A percentile compares a stretch with the other conserved stretches of the same genome.
These are phyloP conservation scores for Thalpophila matura DNA, from an alignment of 2,888 invertebrate species.

Conservation along the genomic window DNA sequence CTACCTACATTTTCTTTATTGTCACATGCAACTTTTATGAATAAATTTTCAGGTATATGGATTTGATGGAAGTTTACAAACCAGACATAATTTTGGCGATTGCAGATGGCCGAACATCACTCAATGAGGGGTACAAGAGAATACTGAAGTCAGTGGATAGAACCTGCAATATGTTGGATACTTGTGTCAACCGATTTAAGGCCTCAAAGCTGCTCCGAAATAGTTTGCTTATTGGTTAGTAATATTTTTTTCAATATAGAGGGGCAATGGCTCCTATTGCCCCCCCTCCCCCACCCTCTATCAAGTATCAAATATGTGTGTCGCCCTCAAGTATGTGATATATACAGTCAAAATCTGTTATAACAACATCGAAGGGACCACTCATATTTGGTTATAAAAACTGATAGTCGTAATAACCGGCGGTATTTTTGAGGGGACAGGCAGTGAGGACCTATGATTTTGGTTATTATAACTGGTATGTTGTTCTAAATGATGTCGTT, in stretches of 20 bases:
- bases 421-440: too few relatives aligned
- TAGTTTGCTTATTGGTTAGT: slow-evolving; percentile 89
- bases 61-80: slow-evolving; percentile 93
- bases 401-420: too few relatives aligned
- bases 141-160: slow-evolving; percentile 93
- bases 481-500: too few relatives aligned
- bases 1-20: background rate
- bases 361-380: too few relatives aligned
- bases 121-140: slow-evolving; percentile 93
- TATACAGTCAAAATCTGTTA: too few relatives aligned
- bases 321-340: too few relatives aligned
- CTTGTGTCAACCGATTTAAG: slow-evolving; percentile 92
- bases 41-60: slow-evolving; percentile 92
- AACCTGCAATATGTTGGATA: slow-evolving; percentile 92
- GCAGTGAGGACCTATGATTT: too few relatives aligned
- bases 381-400: too few relatives aligned
- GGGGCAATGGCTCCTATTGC: too few relatives aligned
- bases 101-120: slow-evolving; percentile 94
- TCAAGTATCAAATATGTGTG: too few relatives aligned
- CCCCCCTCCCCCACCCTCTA: too few relatives aligned
- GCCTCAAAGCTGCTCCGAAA: slow-evolving; percentile 86
- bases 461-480: too few relatives aligned
- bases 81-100: slow-evolving; percentile 96
- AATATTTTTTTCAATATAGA: background rate
- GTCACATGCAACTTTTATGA: slow-evolving; percentile 24